Evolutionary conservation across 2,888 invertebrate genomes (phyloP).

Genomic region (Drosophila leonis): DNA sequence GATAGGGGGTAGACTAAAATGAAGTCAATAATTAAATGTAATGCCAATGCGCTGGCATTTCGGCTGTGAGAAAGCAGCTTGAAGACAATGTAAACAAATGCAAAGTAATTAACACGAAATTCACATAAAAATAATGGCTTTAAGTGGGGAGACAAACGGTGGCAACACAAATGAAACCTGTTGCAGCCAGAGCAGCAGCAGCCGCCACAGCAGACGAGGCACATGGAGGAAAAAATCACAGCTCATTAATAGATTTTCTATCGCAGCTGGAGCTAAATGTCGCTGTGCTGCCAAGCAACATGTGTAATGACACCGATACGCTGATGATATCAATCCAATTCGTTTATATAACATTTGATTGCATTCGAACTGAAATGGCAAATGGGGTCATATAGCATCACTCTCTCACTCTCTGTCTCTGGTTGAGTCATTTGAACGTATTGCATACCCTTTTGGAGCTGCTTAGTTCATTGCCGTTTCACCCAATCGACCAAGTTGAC

Average conservation of each 20-base stretch:
- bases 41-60: conserved; percentile 42
- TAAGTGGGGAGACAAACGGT: conserved; percentile 32
- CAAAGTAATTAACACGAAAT: conserved; percentile 76
- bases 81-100: conserved; percentile 77
- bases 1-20: not conserved
- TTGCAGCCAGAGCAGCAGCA: conserved; percentile 25
- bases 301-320: conserved; percentile 58
- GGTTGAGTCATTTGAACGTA: conserved; percentile 48
- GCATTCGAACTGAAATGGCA: conserved; percentile 17
- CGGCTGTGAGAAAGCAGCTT: conserved; percentile 69
- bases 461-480: conserved; percentile 73
- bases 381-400: conserved; percentile 37
- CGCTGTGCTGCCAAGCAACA: conserved; percentile 48
- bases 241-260: conserved; percentile 75
- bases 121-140: conserved; percentile 77
- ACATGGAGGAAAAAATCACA: conserved; percentile 56
- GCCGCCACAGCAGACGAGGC: not conserved
- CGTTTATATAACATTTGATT: conserved; percentile 34
- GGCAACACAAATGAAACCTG: conserved; percentile 57
- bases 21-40: conserved; percentile 42
- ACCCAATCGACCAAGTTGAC: conserved; percentile 48
- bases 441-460: conserved; percentile 23
- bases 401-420: not conserved
- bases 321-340: conserved; percentile 43
- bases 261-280: conserved; percentile 63